These are phyloP conservation scores for Daubentonia madagascariensis DNA, from an alignment of 2,113 vertebrate species.

Conservation along the genomic window DNA sequence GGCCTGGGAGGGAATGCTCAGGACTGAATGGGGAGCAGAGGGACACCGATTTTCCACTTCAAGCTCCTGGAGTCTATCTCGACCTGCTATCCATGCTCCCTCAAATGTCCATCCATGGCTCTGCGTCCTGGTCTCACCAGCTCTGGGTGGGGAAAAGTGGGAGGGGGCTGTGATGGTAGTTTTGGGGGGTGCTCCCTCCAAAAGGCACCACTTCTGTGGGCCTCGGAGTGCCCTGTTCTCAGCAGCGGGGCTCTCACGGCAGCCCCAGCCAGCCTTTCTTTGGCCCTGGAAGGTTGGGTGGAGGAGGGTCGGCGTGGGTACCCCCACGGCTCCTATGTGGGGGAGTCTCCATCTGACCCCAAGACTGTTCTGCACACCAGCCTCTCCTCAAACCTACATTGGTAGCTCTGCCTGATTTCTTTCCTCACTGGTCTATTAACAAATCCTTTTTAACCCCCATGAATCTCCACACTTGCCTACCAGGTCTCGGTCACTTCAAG, in stretches of 20 bases:
- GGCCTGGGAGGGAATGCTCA: rapidly evolving
- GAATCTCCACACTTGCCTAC: background rate
- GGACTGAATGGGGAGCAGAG: background rate
- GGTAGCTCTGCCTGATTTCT: background rate
- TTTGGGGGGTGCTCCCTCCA: background rate
- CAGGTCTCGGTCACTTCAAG: background rate
- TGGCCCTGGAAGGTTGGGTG: no score
- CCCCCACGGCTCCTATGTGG: background rate
- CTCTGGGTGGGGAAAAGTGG: background rate
- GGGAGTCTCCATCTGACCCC: rapidly evolving
- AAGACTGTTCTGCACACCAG: background rate
- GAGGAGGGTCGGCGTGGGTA: rapidly evolving
- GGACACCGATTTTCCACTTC: rapidly evolving
- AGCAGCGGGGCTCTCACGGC: background rate
- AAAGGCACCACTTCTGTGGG: background rate
- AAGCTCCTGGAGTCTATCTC: no score
- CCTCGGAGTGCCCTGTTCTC: background rate
- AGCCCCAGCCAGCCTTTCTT: background rate
- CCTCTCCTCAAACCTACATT: background rate
- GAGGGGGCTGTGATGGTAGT: background rate
- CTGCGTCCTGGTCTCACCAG: background rate
- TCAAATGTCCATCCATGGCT: background rate
- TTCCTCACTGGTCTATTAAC: background rate
- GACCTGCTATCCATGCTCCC: background rate
- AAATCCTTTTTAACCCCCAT: background rate